Base-by-base conservation (phyloP, 2,888 invertebrate species). In the Gortyna flavago region DNA sequence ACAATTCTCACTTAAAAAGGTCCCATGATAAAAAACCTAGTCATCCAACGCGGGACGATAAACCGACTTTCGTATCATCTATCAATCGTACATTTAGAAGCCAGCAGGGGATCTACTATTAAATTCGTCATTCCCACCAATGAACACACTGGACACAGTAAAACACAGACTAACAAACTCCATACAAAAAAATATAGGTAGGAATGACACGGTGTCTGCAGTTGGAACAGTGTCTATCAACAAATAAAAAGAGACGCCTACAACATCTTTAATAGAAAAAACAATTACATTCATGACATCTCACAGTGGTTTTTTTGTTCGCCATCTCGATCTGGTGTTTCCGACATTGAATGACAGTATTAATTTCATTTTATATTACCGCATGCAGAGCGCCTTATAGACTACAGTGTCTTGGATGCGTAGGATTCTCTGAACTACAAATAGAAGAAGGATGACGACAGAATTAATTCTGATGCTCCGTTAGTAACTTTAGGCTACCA, bases 1-100 rank as follows among this genome's bases (percentile, higher is more conserved):
- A 95, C 94, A 95, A 95, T 95, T 95, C 94, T 94, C 94, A 94
- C 94, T 94, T 93, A 91, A 92, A 57, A 93, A 91, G 93, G 93
- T 93, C 91, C 90, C 90, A 85, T 89, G 85, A 85, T 90, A 92
- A 93, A 93, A 94, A 94, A 93, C 91, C 91, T 89, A 90, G 90
- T 90, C 90, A 89, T 92, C 91, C 86, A 80, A 84, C 62, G 84
- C 89, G 89, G 85, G 89, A 90, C 93, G 92, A 93, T 92, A 92
- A 91, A 91, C 86, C 85, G 76, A 83, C 88, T 90, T 87, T 90
- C 91, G 91, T 96, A 96, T 96, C 96, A 92, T 92, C 94, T 94
- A 95, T 96, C 95, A 95, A 96, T 96, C 96, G 94, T 93, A 94
- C 94, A 93, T 94, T 92, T 91, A 89, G 86, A 87, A 83, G 85